Conservation (phyloP, 92 coral and sea anemone genomes). For the Bergia sp. region DNA sequence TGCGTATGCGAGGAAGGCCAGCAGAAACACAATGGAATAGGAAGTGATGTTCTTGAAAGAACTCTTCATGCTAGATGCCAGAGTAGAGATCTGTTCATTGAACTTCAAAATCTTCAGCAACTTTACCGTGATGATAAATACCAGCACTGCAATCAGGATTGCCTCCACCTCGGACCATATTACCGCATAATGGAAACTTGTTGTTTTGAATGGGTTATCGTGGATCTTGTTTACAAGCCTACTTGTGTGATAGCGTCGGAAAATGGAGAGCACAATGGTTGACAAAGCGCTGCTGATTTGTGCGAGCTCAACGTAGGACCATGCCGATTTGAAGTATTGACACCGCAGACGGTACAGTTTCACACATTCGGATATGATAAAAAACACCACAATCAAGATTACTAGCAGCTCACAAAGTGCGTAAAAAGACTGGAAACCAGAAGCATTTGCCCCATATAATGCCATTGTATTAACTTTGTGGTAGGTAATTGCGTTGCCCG, state of each 20-base stretch:
- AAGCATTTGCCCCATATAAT: slow-evolving; percentile 78
- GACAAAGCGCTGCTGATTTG: slow-evolving; percentile 77
- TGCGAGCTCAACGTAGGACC: slow-evolving; percentile 88
- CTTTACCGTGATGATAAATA: slow-evolving; percentile 81
- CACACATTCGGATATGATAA: slow-evolving; percentile 72
- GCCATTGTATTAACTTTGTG: slow-evolving; percentile 79
- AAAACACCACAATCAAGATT: slow-evolving; percentile 71
- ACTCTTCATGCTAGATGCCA: slow-evolving; percentile 78
- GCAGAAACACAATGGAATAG: slow-evolving; percentile 80
- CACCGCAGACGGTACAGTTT: slow-evolving; percentile 79
- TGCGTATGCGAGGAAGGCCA: slow-evolving; percentile 86
- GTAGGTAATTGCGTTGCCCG: slow-evolving; percentile 77
- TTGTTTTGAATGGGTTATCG: slow-evolving; percentile 77
- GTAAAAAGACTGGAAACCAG: slow-evolving; percentile 73
- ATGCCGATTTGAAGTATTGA: slow-evolving; percentile 71
- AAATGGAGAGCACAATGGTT: slow-evolving; percentile 83
- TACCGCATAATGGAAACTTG: slow-evolving; percentile 93
- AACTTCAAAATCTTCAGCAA: slow-evolving; percentile 84
- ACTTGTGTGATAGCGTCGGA: slow-evolving; percentile 86
- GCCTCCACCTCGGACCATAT: slow-evolving; percentile 81
- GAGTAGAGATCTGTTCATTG: slow-evolving; percentile 82
- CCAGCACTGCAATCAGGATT: slow-evolving; percentile 85
- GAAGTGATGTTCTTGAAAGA: slow-evolving; percentile 68
- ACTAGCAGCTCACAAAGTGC: slow-evolving; percentile 84
- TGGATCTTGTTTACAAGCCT: slow-evolving; percentile 77